A percentile compares a stretch with the other conserved stretches of the same genome.
Evolutionary conservation across 2,888 invertebrate genomes (phyloP).

Genomic region (Falcaria lacertinaria): DNA sequence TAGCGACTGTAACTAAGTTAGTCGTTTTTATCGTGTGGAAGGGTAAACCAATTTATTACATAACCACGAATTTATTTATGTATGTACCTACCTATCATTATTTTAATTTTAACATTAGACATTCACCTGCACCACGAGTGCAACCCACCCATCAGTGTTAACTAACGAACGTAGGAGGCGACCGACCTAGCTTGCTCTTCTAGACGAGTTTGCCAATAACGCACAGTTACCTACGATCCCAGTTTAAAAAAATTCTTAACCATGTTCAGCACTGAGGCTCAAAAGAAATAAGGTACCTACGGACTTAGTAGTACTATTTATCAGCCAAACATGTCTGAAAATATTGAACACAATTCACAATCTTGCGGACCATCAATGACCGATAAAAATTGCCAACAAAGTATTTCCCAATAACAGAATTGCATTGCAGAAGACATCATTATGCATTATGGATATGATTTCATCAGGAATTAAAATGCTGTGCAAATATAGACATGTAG

Average conservation of each 20-base stretch:
- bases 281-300: too few species aligned
- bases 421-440: slow-evolving; percentile 3
- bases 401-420: slow-evolving; percentile 8
- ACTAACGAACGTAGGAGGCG: slow-evolving; percentile 51
- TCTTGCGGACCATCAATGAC: too few species aligned
- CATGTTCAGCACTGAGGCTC: too few species aligned
- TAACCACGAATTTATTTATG: too few species aligned
- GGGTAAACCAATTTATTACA: too few species aligned
- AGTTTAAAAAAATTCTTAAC: too few species aligned
- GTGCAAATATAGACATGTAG: slow-evolving; percentile 11
- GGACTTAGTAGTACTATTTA: too few species aligned
- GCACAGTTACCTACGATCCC: too few species aligned
- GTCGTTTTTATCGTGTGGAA: too few species aligned
- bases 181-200: slow-evolving; percentile 50
- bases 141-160: slow-evolving; percentile 26
- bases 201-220: slow-evolving; percentile 5
- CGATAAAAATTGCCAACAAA: background rate
- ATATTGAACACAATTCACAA: too few species aligned
- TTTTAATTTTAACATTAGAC: slow-evolving; percentile 25
- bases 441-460: slow-evolving; percentile 28
- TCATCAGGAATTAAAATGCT: slow-evolving; percentile 13
- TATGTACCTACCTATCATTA: slow-evolving; percentile 3
- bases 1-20: too few species aligned
- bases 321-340: too few species aligned
- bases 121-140: slow-evolving; percentile 38